phyloP scores from a whole-genome alignment of 2,797 vertebrate species.

The Poeciliopsis gracilis region DNA sequence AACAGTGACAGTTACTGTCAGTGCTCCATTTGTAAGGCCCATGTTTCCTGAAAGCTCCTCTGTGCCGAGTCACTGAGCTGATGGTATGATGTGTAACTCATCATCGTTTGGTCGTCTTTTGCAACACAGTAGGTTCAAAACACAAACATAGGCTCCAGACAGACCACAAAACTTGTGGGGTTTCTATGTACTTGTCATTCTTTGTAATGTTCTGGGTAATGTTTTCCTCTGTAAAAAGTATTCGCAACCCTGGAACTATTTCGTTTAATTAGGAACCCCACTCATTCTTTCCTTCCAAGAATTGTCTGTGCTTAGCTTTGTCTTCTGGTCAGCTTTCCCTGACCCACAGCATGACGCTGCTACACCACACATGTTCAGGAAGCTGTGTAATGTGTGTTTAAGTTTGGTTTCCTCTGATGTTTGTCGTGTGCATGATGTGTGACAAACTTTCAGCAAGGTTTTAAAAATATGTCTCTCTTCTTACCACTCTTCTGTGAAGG shows the following conservation, averaged over 20 bases:
- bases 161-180: neutral
- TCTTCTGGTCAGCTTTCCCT: neutral
- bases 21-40: slow-evolving; percentile 22
- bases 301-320: neutral
- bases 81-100: neutral
- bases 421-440: neutral
- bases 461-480: neutral
- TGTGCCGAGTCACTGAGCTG: neutral
- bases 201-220: neutral
- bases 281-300: neutral
- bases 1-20: neutral
- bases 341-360: neutral
- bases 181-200: neutral
- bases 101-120: neutral
- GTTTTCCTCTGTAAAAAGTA: neutral
- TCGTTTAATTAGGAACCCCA: neutral
- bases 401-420: neutral
- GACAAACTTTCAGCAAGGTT: neutral
- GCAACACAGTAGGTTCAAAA: neutral
- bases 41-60: slow-evolving; percentile 12
- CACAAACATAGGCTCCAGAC: neutral
- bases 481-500: neutral
- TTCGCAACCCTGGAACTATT: neutral
- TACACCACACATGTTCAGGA: neutral
- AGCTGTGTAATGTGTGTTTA: neutral